phyloP scores from a whole-genome alignment of 1,140 invertebrate species.

The Drosophila orosa region DNA sequence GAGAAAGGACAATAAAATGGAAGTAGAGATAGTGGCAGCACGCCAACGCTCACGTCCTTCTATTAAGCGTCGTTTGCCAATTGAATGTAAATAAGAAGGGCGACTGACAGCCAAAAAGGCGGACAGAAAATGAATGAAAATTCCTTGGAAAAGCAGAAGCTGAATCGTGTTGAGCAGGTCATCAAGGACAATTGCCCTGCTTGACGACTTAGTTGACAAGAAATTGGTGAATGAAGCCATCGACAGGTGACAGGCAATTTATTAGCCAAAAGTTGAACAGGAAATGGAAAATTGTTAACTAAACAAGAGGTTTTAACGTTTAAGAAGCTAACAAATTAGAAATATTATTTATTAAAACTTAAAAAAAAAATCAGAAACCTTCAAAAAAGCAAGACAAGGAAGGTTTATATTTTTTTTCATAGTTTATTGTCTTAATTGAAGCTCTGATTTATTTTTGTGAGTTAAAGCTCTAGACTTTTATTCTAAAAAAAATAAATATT shows the following conservation, averaged over 20 bases:
- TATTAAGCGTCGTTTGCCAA: slow-evolving; percentile 58
- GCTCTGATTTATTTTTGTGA: neutral
- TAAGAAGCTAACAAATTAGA: too few species aligned
- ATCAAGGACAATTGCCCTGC: slow-evolving; percentile 32
- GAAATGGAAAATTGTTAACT: neutral
- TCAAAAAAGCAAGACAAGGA: neutral
- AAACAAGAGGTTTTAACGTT: neutral
- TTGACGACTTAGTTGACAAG: slow-evolving; percentile 37
- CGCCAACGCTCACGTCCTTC: slow-evolving; percentile 29
- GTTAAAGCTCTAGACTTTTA: too few species aligned
- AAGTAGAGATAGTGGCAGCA: slow-evolving; percentile 37
- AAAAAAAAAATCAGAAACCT: neutral
- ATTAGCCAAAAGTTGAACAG: slow-evolving; percentile 3
- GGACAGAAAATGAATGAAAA: slow-evolving; percentile 47
- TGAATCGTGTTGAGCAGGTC: slow-evolving; percentile 56
- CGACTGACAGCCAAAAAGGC: slow-evolving; percentile 45
- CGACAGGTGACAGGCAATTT: slow-evolving; percentile 56
- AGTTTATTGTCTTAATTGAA: neutral
- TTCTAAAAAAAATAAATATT: neutral
- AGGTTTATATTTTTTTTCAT: too few species aligned
- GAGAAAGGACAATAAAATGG: slow-evolving; percentile 45
- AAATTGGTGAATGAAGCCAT: slow-evolving; percentile 52
- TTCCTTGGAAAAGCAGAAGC: slow-evolving; percentile 19
- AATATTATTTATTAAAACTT: neutral
- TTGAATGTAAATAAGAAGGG: slow-evolving; percentile 71